Base-by-base conservation (phyloP, 2,113 vertebrate species). In the Sinocyclocheilus anophthalmus region DNA sequence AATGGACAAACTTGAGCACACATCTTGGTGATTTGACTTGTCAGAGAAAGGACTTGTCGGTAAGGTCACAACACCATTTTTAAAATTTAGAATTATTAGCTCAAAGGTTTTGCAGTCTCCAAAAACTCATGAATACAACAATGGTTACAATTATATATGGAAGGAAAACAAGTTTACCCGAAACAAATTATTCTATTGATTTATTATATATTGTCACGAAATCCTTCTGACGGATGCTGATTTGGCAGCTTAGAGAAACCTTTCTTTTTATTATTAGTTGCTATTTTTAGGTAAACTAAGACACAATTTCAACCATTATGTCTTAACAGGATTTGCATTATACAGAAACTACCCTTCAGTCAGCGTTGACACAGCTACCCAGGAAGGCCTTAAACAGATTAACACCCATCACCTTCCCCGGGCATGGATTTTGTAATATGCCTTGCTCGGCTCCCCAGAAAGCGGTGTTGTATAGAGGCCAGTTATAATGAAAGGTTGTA, bases 391-490 rank as follows among this genome's bases (percentile, higher is more conserved):
- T 42, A 37, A 55, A 63, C 67, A 57, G 16, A 69, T 85, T 48
- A 87, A 86, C n/a, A n/a, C n/a, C 13, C 48, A 83, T 20, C 53
- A 65, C 65, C 85, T 83, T 84, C 33, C 33, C 63, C 80, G 78
- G 33, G n/a, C n/a, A n/a, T n/a, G n/a, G n/a, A n/a, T n/a, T n/a
- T n/a, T n/a, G n/a, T n/a, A n/a, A n/a, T n/a, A n/a, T n/a, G n/a
- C n/a, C n/a, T n/a, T n/a, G n/a, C n/a, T n/a, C n/a, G n/a, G n/a
- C n/a, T n/a, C n/a, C n/a, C n/a, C n/a, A n/a, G n/a, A n/a, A n/a
- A n/a, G n/a, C n/a, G n/a, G n/a, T n/a, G n/a, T n/a, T n/a, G n/a
- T n/a, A n/a, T n/a, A n/a, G n/a, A n/a, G n/a, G n/a, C n/a, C 26
- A 26, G 26, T 26, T 26, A 26, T 26, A 26, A 26, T 26, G 26